Evolutionary conservation across 92 coral and sea anemone genomes (phyloP), one percentile per base, ranked within the genome.

Genomic region (Phenganax subtilis): DNA sequence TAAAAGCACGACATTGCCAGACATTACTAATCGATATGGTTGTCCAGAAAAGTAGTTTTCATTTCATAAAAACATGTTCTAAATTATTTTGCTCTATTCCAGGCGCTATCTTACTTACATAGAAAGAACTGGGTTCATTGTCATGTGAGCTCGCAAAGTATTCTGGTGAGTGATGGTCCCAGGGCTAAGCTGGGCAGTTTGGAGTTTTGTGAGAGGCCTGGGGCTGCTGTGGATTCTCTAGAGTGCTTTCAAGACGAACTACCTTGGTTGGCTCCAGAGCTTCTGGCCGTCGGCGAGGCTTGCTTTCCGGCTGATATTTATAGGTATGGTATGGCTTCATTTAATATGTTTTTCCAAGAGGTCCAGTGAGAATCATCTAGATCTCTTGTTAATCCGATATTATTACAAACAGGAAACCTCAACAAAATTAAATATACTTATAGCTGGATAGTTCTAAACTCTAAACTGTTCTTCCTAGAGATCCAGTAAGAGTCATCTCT

Each of bases 81-180:
- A 37, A 37, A 37, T 37, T 37, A 37, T 37, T 37, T 37, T 5
- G 47, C 5, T 37, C 47, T 37, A 2, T 37, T 37, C 47, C 47
- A 37, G 69, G 99, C 91, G 54, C 85, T 96, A 92, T 73, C 76
- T 5, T 89, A 80, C 69, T 86, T 96, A 56, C 93, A 96, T 67
- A 52, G 31, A 65, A 84, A 61, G 51, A 73, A 82, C 58, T 86
- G 91, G 72, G 78, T 92, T 6, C 99, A 96, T 65, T 89, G 99
- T 58, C 93, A 86, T 52, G 84, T 96, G 10, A 92, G 89, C 55
- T 86, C 97, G 5, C 88, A 80, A 30, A 89, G 97, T n/a, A 88
- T 92, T 6, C 55, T 75, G 52, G 82, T 78, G 15, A 37, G 72
- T 62, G 82, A 78, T 30, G 82, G 82, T 17, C 82, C 82, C 51